These are phyloP conservation scores for Actinernus sp. DNA, from an alignment of 92 coral and sea anemone species.

Conservation along the genomic window DNA sequence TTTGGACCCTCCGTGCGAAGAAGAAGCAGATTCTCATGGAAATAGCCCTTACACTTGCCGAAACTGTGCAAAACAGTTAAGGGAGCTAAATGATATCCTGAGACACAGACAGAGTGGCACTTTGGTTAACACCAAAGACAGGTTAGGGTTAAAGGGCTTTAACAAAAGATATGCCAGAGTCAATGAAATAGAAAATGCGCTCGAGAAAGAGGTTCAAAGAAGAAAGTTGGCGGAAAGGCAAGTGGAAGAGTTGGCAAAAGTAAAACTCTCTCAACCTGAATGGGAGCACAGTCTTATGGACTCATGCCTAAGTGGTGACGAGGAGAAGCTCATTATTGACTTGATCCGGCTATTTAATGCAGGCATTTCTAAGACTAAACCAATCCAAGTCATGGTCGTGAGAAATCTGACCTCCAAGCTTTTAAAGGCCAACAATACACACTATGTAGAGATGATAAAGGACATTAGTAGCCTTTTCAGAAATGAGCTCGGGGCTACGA, in stretches of 20 bases:
- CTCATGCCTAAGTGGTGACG: slow-evolving; percentile 25
- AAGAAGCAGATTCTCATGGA: slow-evolving; percentile 10
- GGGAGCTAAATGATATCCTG: slow-evolving; percentile 30
- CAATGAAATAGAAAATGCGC: slow-evolving; percentile 15
- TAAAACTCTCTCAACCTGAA: slow-evolving; percentile 13
- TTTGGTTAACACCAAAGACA: not conserved
- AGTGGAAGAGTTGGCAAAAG: slow-evolving; percentile 9
- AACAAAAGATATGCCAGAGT: slow-evolving; percentile 33
- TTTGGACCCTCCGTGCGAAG: slow-evolving; percentile 17
- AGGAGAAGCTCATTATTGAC: slow-evolving; percentile 24
- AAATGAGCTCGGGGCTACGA: slow-evolving; percentile 22
- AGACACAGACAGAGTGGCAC: slow-evolving; percentile 19
- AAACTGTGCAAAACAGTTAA: slow-evolving; percentile 24
- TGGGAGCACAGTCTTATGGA: slow-evolving; percentile 31
- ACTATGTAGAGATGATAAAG: slow-evolving; percentile 10
- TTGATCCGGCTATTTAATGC: slow-evolving; percentile 28
- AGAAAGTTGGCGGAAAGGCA: slow-evolving; percentile 7
- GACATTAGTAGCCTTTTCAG: slow-evolving; percentile 38
- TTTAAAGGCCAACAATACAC: slow-evolving; percentile 11
- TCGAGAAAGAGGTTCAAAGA: slow-evolving; percentile 9
- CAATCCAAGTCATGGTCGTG: slow-evolving; percentile 22
- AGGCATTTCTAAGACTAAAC: slow-evolving; percentile 27
- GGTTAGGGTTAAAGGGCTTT: slow-evolving; percentile 19
- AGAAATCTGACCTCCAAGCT: slow-evolving; percentile 13
- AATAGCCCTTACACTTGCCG: slow-evolving; percentile 36